These are phyloP conservation scores for Neoseiulus cucumeris DNA, from an alignment of 1,140 invertebrate species.

Conservation along the genomic window DNA sequence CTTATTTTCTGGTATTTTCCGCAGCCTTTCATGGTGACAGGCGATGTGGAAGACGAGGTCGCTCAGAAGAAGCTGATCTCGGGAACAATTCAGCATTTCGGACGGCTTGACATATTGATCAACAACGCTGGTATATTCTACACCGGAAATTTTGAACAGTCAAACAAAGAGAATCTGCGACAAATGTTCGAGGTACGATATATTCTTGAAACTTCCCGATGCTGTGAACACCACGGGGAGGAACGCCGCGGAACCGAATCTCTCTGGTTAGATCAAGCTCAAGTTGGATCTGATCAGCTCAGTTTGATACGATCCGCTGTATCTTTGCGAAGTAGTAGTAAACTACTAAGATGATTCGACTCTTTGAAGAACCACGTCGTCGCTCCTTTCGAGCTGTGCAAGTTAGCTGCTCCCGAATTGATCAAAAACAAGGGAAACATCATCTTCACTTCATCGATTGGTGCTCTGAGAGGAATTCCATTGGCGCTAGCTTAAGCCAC, in stretches of 20 bases:
- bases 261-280: no score
- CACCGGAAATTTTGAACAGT: constrained; percentile 57
- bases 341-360: no score
- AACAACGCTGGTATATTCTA: constrained; percentile 34
- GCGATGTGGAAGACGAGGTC: constrained; percentile 59
- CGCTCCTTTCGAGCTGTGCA: neutral
- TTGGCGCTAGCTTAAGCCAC: constrained; percentile 24
- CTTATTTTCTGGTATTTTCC: no score
- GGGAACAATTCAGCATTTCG: constrained; percentile 52
- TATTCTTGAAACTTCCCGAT: no score
- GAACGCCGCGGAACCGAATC: no score
- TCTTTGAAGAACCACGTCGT: no score
- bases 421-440: constrained; percentile 33
- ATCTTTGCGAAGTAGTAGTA: no score
- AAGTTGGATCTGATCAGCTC: no score
- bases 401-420: neutral
- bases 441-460: constrained; percentile 54
- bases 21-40: constrained; percentile 35
- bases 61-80: constrained; percentile 57
- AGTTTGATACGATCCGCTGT: no score
- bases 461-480: constrained; percentile 15
- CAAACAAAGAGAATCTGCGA: constrained; percentile 58
- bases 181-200: constrained; percentile 52
- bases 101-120: constrained; percentile 75
- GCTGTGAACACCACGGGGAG: no score